Evolutionary conservation across 2,113 vertebrate species (phyloP), one percentile per base, ranked within the genome.

Genomic region (Melanotaenia duboulayi): DNA sequence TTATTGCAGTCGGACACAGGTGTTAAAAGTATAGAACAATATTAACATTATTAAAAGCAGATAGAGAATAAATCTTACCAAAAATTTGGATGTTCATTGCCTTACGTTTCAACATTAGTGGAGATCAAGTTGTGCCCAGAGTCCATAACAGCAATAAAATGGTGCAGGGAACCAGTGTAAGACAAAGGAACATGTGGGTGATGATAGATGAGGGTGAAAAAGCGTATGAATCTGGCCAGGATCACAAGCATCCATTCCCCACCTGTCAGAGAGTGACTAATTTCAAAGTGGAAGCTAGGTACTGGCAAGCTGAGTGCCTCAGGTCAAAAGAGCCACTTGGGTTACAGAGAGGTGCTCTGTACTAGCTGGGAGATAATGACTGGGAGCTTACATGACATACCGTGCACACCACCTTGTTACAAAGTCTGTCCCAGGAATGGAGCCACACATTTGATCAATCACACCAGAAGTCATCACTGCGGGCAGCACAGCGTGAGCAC

Each of bases 181-280:
- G 67, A 84, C 72, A 76, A 82, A 86, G 74, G 60, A 66, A 83
- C 74, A 74, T 5, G 73, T 86, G 78, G 83, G 75, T 79, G 84
- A 78, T 90, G 87, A 91, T 80, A 73, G 84, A 91, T 89, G 80
- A 78, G 65, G 74, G 76, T 73, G 81, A 85, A 82, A 85, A 81
- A 66, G 72, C 20, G 8, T 61, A 87, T 84, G 87, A 85, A 86
- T 88, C 78, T 84, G 82, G 88, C 81, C 70, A 28, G 66, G 78
- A 84, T 91, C 88, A 88, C 80, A 86, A 59, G 39, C 78, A 88
- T 85, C 87, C 76, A 88, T 87, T 85, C 82, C 66, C 82, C 87
- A 83, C 76, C 90, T 91, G 89, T 88, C 90, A 87, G 70, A 66
- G 65, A 77, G 79, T 87, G 87, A 89, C 82, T 87, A 81, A 90